A percentile compares a stretch with the other conserved stretches of the same genome.
phyloP scores from a whole-genome alignment of 1,140 invertebrate species.

The Armadillidium nasatum region DNA sequence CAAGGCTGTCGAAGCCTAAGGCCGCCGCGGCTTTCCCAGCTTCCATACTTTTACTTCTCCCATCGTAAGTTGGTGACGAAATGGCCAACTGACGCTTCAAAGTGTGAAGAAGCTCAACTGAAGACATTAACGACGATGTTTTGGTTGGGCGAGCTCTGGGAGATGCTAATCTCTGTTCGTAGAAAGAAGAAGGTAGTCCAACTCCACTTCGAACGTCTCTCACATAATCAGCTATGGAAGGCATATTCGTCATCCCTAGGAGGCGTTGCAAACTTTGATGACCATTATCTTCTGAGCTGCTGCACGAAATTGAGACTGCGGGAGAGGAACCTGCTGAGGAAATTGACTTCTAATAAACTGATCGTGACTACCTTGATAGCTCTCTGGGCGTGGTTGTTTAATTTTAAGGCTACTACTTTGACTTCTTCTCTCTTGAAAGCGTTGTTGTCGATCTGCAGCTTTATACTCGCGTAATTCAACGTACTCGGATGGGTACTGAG shows the following conservation, averaged over 20 bases:
- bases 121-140: conserved; percentile 40
- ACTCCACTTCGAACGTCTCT: conserved; percentile 9
- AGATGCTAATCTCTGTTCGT: neutral
- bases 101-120: conserved; percentile 41
- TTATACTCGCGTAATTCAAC: conserved; percentile 46
- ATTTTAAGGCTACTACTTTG: neutral
- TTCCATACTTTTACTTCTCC: conserved; percentile 41
- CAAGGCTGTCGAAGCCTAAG: conserved; percentile 24
- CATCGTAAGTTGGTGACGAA: conserved; percentile 38
- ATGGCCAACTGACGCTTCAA: conserved; percentile 42
- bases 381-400: conserved; percentile 19
- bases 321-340: conserved; percentile 33
- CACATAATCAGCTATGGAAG: neutral
- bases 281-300: neutral
- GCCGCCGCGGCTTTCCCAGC: conserved; percentile 39
- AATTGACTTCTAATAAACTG: conserved; percentile 24
- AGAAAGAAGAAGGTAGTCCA: neutral
- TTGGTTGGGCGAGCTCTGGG: conserved; percentile 34
- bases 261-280: neutral
- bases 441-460: conserved; percentile 39
- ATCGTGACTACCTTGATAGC: conserved; percentile 31
- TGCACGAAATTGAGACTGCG: conserved; percentile 28
- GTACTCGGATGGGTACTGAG: conserved; percentile 41
- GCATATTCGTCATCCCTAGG: conserved; percentile 23
- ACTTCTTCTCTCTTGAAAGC: conserved; percentile 23